A percentile compares a stretch with the other conserved stretches of the same genome.
phyloP scores from a whole-genome alignment of 2,888 invertebrate genomes.

The Sminthurinus aureus region DNA sequence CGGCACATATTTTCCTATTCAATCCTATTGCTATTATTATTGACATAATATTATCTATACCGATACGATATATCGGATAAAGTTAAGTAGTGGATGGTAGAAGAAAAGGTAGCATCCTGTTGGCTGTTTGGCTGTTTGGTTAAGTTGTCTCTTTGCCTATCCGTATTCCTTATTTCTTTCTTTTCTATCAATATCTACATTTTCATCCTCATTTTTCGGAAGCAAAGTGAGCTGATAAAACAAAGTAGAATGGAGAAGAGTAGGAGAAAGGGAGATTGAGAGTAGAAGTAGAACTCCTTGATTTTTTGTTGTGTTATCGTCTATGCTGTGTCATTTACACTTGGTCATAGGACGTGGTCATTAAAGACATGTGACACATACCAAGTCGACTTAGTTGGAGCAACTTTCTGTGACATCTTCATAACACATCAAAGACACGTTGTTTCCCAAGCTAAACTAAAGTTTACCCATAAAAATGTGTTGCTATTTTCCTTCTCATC shows the following conservation, averaged over 20 bases:
- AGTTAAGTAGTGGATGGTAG: slow-evolving; percentile 31
- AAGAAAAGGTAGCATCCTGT: slow-evolving; percentile 35
- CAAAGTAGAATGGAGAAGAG: too few species aligned
- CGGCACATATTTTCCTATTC: slow-evolving; percentile 34
- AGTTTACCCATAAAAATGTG: slow-evolving; percentile 58
- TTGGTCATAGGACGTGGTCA: slow-evolving; percentile 46
- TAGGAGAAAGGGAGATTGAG: not conserved
- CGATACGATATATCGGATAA: slow-evolving; percentile 23
- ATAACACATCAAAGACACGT: slow-evolving; percentile 55
- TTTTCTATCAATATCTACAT: not conserved
- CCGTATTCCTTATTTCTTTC: not conserved
- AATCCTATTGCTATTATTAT: not conserved
- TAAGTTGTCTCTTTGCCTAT: not conserved
- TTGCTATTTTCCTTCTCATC: slow-evolving; percentile 44
- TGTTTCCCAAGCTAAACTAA: slow-evolving; percentile 42
- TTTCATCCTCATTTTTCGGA: not conserved
- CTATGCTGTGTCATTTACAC: slow-evolving; percentile 54
- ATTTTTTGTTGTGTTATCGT: slow-evolving; percentile 51
- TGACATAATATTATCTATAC: slow-evolving; percentile 25
- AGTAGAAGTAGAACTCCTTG: slow-evolving; percentile 38
- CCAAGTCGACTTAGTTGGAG: slow-evolving; percentile 42
- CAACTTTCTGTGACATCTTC: slow-evolving; percentile 54
- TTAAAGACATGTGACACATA: slow-evolving; percentile 56
- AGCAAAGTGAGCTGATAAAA: not conserved
- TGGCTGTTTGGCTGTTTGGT: slow-evolving; percentile 16